phyloP scores from a whole-genome alignment of 2,797 vertebrate species.

The Sebastes itinus region DNA sequence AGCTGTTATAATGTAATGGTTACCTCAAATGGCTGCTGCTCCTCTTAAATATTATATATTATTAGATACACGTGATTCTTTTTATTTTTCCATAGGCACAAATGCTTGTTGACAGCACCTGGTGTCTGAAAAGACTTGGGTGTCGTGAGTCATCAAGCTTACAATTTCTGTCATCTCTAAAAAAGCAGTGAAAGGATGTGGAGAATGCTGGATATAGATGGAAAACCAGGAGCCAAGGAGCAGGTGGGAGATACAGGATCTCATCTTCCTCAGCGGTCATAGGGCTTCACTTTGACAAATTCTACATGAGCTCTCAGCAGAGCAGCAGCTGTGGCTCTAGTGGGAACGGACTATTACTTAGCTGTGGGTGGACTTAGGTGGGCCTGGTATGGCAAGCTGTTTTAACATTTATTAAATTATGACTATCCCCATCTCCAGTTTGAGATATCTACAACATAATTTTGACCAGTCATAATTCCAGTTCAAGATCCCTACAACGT shows the following conservation, averaged over 20 bases:
- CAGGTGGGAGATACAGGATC: conserved; percentile 1
- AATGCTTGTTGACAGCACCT: conserved; percentile 50
- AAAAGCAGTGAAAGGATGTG: conserved; percentile 21
- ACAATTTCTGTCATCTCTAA: conserved; percentile 55
- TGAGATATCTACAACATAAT: no score
- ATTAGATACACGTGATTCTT: conserved; percentile 8
- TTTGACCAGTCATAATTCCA: no score
- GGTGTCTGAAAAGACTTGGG: conserved; percentile 51
- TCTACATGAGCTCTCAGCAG: conserved; percentile 49
- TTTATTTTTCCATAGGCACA: conserved; percentile 7
- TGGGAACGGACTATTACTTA: conserved; percentile 32
- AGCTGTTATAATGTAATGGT: neutral
- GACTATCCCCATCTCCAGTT: no score
- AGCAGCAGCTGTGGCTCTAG: conserved; percentile 57
- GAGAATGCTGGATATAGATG: conserved; percentile 8
- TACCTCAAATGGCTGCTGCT: conserved; percentile 5
- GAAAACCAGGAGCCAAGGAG: neutral
- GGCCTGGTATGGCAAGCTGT: no score
- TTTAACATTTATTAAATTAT: no score
- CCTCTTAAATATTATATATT: neutral
- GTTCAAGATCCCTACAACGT: no score
- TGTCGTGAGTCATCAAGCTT: conserved; percentile 47
- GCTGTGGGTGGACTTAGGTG: no score
- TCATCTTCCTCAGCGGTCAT: conserved; percentile 40
- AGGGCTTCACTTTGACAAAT: conserved; percentile 52